Conservation (phyloP, 2,888 invertebrate species). For the Pyralis farinalis region DNA sequence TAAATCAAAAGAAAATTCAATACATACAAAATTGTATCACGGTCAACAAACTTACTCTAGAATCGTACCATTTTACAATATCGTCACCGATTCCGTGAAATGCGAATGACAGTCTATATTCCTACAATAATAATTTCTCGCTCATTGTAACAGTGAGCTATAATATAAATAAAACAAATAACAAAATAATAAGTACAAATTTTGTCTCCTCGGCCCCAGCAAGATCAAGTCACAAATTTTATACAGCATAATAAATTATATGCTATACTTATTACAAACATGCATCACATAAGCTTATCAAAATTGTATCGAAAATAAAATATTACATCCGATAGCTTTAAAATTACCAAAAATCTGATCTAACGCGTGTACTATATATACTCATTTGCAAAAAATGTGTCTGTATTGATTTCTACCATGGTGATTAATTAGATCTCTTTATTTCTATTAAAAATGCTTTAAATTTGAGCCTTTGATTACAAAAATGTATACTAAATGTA, state of each 20-base stretch:
- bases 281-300: constrained; percentile 39
- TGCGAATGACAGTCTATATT: background rate
- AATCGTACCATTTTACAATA: background rate
- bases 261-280: constrained; percentile 18
- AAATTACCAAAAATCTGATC: background rate
- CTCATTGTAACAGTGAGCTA: background rate
- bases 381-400: too few relatives aligned
- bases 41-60: background rate
- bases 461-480: too few relatives aligned
- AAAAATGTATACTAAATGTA: too few relatives aligned
- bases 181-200: constrained; percentile 5
- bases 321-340: constrained; percentile 30
- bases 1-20: too few relatives aligned
- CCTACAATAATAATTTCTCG: background rate
- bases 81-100: background rate
- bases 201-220: background rate
- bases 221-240: background rate
- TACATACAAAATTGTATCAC: too few relatives aligned
- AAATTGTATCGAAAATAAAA: constrained; percentile 45
- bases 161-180: too few relatives aligned
- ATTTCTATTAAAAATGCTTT: too few relatives aligned
- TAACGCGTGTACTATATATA: background rate
- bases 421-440: too few relatives aligned
- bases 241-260: constrained; percentile 16
- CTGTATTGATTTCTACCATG: too few relatives aligned